A percentile compares a stretch with the other conserved stretches of the same genome.
Evolutionary conservation across 64 coral and sea anemone species (phyloP).

Genomic region (Catalaphyllia jardinei): DNA sequence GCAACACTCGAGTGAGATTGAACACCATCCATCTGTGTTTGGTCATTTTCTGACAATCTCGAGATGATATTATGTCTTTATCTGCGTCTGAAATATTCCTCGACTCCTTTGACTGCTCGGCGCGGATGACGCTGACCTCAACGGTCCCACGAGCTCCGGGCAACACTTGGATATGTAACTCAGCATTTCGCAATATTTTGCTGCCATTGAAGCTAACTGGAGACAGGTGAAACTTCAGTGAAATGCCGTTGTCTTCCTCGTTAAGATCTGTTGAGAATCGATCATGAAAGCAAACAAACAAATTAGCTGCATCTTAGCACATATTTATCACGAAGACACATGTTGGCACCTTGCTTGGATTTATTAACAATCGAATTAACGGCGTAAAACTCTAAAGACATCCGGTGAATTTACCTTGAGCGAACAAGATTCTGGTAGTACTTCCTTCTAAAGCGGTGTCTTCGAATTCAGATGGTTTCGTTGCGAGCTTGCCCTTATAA

Average conservation of each 20-base stretch:
- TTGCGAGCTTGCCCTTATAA: slow-evolving; percentile 13
- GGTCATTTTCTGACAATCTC: slow-evolving; percentile 13
- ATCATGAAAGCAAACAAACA: slow-evolving; percentile 43
- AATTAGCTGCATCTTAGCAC: slow-evolving; percentile 15
- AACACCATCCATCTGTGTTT: slow-evolving; percentile 37
- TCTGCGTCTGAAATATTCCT: not conserved
- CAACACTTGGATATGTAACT: slow-evolving; percentile 20
- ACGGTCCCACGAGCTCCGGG: not conserved
- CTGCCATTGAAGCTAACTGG: not conserved
- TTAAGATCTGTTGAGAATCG: slow-evolving; percentile 44
- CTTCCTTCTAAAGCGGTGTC: not conserved
- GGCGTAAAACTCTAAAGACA: not conserved
- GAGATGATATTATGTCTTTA: slow-evolving; percentile 7
- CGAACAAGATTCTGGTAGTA: slow-evolving; percentile 12
- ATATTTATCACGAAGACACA: slow-evolving; percentile 10
- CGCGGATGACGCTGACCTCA: slow-evolving; percentile 17
- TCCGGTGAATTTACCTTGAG: slow-evolving; percentile 33
- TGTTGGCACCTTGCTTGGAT: slow-evolving; percentile 36
- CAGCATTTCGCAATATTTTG: not conserved
- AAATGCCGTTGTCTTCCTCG: not conserved
- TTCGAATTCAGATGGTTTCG: not conserved
- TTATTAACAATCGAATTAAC: slow-evolving; percentile 1
- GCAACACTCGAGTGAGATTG: not conserved
- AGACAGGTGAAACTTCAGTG: slow-evolving; percentile 2
- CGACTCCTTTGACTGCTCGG: not conserved